A percentile compares a stretch with the other conserved stretches of the same genome.
phyloP scores from a whole-genome alignment of 2,888 invertebrate species.

The Archaeoteleia sp. region DNA sequence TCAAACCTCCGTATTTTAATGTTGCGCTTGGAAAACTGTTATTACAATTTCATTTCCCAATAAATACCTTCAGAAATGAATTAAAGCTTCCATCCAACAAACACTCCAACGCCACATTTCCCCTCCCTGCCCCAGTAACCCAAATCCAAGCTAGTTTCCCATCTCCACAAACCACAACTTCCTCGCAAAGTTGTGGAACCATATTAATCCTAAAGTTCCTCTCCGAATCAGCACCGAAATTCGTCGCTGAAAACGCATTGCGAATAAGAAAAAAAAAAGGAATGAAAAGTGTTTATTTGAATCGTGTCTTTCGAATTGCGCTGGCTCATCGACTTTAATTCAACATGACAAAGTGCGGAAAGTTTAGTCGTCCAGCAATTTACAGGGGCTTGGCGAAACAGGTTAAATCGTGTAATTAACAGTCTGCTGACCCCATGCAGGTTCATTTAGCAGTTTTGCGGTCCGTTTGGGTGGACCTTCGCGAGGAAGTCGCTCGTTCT shows the following conservation, averaged over 20 bases:
- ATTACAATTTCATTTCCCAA: too few species aligned
- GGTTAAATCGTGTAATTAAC: conserved; percentile 54
- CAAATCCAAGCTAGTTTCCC: conserved; percentile 43
- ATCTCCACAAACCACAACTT: too few species aligned
- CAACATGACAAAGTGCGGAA: conserved; percentile 50
- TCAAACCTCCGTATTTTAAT: too few species aligned
- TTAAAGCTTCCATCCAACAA: too few species aligned
- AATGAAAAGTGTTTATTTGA: conserved; percentile 34
- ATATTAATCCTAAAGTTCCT: conserved; percentile 42
- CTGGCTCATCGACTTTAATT: conserved; percentile 45
- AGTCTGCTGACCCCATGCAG: conserved; percentile 55
- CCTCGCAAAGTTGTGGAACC: too few species aligned
- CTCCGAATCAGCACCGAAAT: conserved; percentile 32
- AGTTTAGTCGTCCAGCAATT: conserved; percentile 51
- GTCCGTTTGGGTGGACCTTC: conserved; percentile 54
- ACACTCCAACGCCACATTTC: conserved; percentile 33
- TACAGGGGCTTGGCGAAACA: conserved; percentile 49
- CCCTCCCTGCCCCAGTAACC: conserved; percentile 45
- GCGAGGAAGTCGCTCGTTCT: conserved; percentile 41
- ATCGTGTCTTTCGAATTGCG: conserved; percentile 40
- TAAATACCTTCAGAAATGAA: too few species aligned
- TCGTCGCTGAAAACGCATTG: neutral
- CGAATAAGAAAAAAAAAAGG: conserved; percentile 20
- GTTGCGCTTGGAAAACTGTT: too few species aligned
- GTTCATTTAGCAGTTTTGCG: conserved; percentile 53